phyloP scores from a whole-genome alignment of 2,113 vertebrate genomes.

The Odocoileus virginianus region DNA sequence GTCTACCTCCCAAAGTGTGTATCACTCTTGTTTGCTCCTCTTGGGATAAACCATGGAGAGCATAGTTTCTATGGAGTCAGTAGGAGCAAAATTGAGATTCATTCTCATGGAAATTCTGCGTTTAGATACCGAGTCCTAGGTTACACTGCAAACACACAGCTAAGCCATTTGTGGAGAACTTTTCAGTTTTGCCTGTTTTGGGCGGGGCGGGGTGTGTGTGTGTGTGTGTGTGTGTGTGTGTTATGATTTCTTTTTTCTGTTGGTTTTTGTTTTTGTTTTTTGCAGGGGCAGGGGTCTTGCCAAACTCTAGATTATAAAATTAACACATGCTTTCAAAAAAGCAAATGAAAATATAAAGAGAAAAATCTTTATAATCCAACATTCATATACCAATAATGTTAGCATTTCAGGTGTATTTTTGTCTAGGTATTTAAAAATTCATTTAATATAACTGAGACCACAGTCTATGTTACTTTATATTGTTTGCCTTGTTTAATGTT shows the following conservation, averaged over 20 bases:
- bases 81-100: neutral
- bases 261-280: neutral
- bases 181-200: neutral
- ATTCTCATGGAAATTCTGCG: conserved; percentile 9
- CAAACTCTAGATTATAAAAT: conserved; percentile 8
- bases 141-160: neutral
- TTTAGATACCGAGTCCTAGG: neutral
- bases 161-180: neutral
- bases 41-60: neutral
- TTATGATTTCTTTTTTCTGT: neutral
- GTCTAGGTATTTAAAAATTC: neutral
- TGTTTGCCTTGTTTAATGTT: neutral
- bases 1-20: neutral
- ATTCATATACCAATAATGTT: neutral
- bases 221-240: neutral
- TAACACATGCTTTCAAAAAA: neutral
- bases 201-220: neutral
- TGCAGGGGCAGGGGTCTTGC: neutral
- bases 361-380: neutral
- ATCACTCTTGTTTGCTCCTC: conserved; percentile 24
- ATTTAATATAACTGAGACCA: neutral
- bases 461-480: neutral
- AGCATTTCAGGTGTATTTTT: neutral
- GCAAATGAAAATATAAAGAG: neutral
- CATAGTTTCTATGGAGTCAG: neutral